Evolutionary conservation across 1,140 invertebrate genomes (phyloP).

Genomic region (Berghia stephanieae): DNA sequence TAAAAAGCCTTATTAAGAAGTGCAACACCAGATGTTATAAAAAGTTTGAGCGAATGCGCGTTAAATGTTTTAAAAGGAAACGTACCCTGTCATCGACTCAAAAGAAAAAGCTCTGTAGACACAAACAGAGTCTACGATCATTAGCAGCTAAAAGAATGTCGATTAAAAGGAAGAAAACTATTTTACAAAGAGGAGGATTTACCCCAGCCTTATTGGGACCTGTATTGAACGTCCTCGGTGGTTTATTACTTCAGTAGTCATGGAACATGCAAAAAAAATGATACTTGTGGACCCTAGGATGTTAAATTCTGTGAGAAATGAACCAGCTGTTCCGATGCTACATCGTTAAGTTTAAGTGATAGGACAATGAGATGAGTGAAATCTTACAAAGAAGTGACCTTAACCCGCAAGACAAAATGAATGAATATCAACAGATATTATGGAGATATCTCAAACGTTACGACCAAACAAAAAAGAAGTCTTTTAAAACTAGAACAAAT

Average conservation of each 20-base stretch:
- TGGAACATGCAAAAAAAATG: not conserved
- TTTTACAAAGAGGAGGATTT: constrained; percentile 29
- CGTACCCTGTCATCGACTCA: not conserved
- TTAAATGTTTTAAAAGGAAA: constrained; percentile 27
- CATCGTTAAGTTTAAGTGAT: not conserved
- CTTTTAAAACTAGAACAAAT: not conserved
- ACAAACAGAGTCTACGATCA: constrained; percentile 5
- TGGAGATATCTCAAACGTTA: not conserved
- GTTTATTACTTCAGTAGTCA: not conserved
- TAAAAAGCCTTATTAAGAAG: not conserved
- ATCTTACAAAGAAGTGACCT: not conserved
- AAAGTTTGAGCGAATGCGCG: constrained; percentile 17
- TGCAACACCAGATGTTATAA: not conserved
- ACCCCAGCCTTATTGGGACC: not conserved
- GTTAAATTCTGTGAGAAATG: not conserved
- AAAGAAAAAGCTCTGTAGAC: too few species aligned
- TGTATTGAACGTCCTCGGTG: not conserved
- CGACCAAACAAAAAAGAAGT: not conserved
- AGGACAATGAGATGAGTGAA: constrained; percentile 9
- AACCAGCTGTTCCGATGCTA: not conserved
- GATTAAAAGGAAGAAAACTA: not conserved
- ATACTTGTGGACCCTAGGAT: not conserved
- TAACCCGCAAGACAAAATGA: not conserved
- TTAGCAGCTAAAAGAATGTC: not conserved
- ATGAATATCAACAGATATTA: not conserved